Conservation (phyloP, 2,797 vertebrate genomes). For the Typhlichthys eigenmanni region DNA sequence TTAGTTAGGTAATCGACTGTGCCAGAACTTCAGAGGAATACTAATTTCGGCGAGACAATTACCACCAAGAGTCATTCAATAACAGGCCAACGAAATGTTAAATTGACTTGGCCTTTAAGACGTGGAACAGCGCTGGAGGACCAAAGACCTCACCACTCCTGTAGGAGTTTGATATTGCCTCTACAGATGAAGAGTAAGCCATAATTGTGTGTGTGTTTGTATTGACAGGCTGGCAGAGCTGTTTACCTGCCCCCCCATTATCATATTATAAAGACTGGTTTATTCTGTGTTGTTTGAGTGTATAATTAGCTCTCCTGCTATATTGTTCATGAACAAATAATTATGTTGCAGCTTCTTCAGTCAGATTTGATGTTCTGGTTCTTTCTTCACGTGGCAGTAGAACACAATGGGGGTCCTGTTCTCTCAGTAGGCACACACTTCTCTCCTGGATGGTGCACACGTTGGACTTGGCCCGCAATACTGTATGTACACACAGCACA, state of each 20-base stretch:
- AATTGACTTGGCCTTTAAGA: constrained; percentile 13
- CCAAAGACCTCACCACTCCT: background rate
- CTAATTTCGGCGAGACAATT: constrained; percentile 45
- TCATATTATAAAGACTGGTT: too few species aligned
- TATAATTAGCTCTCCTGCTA: constrained; percentile 6
- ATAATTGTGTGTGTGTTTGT: constrained; percentile 1
- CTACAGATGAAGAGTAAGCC: too few species aligned
- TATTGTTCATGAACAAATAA: constrained; percentile 27
- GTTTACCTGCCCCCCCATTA: too few species aligned
- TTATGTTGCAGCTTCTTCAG: constrained; percentile 30
- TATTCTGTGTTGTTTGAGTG: constrained; percentile 1
- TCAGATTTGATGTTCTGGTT: constrained; percentile 33
- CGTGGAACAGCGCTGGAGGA: background rate
- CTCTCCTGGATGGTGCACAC: too few species aligned
- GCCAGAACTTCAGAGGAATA: constrained; percentile 19
- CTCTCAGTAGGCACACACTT: too few species aligned
- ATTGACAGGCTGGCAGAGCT: too few species aligned
- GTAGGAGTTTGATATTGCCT: too few species aligned
- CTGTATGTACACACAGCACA: constrained; percentile 9
- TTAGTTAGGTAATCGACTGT: constrained; percentile 46
- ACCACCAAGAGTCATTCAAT: constrained; percentile 42
- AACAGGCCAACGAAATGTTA: constrained; percentile 54
- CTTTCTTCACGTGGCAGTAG: constrained; percentile 22
- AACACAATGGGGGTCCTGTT: constrained; percentile 9
- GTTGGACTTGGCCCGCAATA: too few species aligned